A percentile compares a stretch with the other conserved stretches of the same genome.
Conservation (phyloP, 2,888 invertebrate species). For the Chironomus riparius region DNA sequence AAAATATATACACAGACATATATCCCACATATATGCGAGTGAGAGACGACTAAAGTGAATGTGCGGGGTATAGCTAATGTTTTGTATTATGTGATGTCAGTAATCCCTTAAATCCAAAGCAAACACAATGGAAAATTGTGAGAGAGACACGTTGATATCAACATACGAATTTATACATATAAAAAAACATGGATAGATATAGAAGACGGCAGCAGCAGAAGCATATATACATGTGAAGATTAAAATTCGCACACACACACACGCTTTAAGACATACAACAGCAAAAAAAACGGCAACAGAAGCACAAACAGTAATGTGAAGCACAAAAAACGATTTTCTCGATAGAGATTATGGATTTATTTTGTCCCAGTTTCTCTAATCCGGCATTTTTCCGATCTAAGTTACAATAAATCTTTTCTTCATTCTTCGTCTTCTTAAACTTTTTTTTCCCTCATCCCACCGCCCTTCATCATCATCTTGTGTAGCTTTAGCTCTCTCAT, state of each 20-base stretch:
- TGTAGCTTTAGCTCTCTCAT: neutral
- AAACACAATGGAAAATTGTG: conserved; percentile 25
- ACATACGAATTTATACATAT: neutral
- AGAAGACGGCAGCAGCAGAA: neutral
- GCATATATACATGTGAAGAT: neutral
- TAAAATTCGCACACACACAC: conserved; percentile 16
- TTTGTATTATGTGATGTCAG: conserved; percentile 27
- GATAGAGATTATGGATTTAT: conserved; percentile 26
- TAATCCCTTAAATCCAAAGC: conserved; percentile 27
- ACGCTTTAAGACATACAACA: neutral
- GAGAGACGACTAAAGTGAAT: neutral
- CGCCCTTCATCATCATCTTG: neutral
- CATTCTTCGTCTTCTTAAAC: neutral
- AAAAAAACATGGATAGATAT: neutral
- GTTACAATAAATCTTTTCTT: conserved; percentile 20
- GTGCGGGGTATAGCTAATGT: conserved; percentile 20
- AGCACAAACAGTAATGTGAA: neutral
- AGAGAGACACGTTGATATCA: conserved; percentile 23
- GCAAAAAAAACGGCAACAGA: neutral
- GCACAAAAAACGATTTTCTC: conserved; percentile 15
- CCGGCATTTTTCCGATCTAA: conserved; percentile 19
- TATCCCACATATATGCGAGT: neutral
- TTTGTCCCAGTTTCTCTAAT: conserved; percentile 26
- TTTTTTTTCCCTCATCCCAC: too few relatives aligned
- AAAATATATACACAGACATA: neutral